A percentile compares a stretch with the other conserved stretches of the same genome.
Evolutionary conservation across 2,888 invertebrate species (phyloP).

Genomic region (Micropterix aruncella): DNA sequence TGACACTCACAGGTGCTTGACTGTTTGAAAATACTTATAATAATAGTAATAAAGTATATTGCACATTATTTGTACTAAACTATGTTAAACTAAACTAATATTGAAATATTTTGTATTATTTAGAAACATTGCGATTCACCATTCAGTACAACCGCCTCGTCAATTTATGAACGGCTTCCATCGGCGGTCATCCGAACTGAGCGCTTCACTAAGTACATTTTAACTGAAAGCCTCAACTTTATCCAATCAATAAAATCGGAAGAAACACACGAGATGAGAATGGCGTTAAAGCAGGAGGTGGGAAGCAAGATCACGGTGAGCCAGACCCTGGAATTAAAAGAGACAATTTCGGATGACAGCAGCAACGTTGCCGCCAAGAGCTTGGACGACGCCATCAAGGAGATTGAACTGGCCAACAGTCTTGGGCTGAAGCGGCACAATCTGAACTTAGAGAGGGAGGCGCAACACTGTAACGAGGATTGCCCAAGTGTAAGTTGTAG

Average conservation of each 20-base stretch:
- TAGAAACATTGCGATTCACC: conserved; percentile 14
- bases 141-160: neutral
- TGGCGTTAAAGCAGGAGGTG: conserved; percentile 30
- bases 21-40: too few relatives aligned
- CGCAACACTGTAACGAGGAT: conserved; percentile 19
- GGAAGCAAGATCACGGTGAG: conserved; percentile 29
- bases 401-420: conserved; percentile 8
- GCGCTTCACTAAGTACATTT: neutral
- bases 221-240: conserved; percentile 15
- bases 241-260: conserved; percentile 20
- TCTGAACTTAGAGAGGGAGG: conserved; percentile 16
- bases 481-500: conserved; percentile 20
- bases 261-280: conserved; percentile 30
- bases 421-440: neutral
- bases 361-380: conserved; percentile 15
- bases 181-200: neutral
- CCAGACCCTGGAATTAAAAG: conserved; percentile 23
- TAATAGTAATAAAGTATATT: too few relatives aligned
- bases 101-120: too few relatives aligned
- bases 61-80: too few relatives aligned
- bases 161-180: neutral
- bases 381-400: conserved; percentile 16
- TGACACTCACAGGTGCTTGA: too few relatives aligned
- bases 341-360: conserved; percentile 9
- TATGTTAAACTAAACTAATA: too few relatives aligned